Evolutionary conservation across 2,113 vertebrate genomes (phyloP), one percentile per base, ranked within the genome.

Genomic region (Arothron firmamentum): DNA sequence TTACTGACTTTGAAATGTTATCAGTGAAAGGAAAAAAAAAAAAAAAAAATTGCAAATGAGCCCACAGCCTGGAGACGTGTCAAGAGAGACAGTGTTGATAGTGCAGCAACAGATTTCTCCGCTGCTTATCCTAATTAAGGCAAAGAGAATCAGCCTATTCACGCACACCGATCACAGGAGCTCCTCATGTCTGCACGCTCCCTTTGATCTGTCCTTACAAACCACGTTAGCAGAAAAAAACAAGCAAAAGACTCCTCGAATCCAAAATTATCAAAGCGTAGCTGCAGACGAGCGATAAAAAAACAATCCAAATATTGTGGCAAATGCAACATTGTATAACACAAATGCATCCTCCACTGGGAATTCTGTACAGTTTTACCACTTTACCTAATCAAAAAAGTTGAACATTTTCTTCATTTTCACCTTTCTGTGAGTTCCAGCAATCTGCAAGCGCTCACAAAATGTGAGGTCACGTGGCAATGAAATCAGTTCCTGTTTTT

Each of bases 161-260:
- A 67, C 71, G 77, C 79, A 66, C 58, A 70, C 21, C 66, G 78
- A 87, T 84, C 87, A 81, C 72, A 84, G 65, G 50, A 56, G 60
- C 28, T 67, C 67, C 64, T 72, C 48, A 56, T 64, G 70, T 59
- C 57, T 75, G 49, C 56, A 25, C 48, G 20, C 62, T 16, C 59
- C 28, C 60, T 80, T 77, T 77, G 71, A 83, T 79, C 68, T 51
- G 43, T 16, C 31, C 62, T 49, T 56, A 57, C 73, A 49, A 68
- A 63, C 69, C 62, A 62, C 61, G 23, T 25, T 17, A 18, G 11
- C 20, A 38, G 34, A 65, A 21, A 49, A 54, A 62, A 57, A 70
- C 50, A 42, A 51, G 19, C 19, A 48, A 0, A 18, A 20, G 15
- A 23, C 6, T 45, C 43, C 43, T 5, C 1, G 12, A 45, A 45